Conservation (phyloP, 1,140 invertebrate species). For the Calliphora vicina region DNA sequence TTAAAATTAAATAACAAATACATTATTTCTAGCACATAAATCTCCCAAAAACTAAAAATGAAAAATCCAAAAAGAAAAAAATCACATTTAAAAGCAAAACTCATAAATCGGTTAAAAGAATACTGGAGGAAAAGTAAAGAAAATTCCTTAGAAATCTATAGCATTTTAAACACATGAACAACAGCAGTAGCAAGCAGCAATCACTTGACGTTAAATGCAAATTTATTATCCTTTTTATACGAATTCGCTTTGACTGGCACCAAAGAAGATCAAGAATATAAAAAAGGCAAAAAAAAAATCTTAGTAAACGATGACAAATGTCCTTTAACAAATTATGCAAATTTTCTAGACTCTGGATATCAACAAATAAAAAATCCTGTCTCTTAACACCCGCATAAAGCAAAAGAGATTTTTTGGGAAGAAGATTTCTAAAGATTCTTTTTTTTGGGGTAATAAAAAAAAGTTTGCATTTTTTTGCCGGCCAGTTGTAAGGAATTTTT, state of each 20-base stretch:
- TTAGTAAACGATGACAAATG: not conserved
- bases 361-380: conserved; percentile 14
- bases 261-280: not conserved
- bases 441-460: not conserved
- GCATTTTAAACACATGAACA: not conserved
- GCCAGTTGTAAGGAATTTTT: not conserved
- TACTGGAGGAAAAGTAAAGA: not conserved
- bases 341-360: conserved; percentile 16
- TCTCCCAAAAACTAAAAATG: not conserved
- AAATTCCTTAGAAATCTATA: not conserved
- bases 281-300: not conserved
- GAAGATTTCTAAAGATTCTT: not conserved
- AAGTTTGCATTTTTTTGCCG: not conserved
- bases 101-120: not conserved
- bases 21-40: not conserved
- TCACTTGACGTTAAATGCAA: conserved; percentile 22
- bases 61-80: too few relatives aligned
- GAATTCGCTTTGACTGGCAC: not conserved
- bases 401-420: not conserved
- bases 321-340: conserved; percentile 39
- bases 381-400: conserved; percentile 20
- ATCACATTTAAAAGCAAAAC: not conserved
- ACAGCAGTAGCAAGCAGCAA: not conserved
- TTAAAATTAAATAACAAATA: not conserved
- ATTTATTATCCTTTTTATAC: conserved; percentile 1